Conservation (phyloP, 2,797 vertebrate species). For the Chelonia mydas region DNA sequence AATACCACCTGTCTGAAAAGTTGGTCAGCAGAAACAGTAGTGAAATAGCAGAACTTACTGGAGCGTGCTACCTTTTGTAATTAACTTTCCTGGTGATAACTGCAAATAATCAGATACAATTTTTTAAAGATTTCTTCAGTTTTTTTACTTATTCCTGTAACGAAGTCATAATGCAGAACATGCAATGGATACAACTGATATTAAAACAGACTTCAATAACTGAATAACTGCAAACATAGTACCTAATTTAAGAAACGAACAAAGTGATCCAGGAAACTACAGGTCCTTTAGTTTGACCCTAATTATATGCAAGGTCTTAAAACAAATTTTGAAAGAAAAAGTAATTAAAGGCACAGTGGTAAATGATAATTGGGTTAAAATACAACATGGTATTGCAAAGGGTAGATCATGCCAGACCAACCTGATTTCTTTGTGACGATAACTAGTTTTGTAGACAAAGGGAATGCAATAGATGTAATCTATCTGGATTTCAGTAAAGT, state of each 20-base stretch:
- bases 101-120: not conserved
- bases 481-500: not conserved
- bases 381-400: not conserved
- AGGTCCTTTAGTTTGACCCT: not conserved
- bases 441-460: not conserved
- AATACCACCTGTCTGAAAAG: not conserved
- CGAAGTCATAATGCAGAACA: not conserved
- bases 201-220: not conserved
- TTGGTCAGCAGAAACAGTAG: not conserved
- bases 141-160: not conserved
- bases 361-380: not conserved
- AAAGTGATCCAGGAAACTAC: not conserved
- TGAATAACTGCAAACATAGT: not conserved
- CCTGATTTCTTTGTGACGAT: not conserved
- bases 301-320: not conserved
- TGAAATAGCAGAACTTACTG: not conserved
- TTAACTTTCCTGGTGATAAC: not conserved
- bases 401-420: not conserved
- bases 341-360: not conserved
- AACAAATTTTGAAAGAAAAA: not conserved
- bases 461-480: too few relatives aligned
- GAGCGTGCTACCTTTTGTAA: not conserved
- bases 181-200: not conserved
- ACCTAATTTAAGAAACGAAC: not conserved
- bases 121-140: not conserved